Conservation (phyloP, 1,140 invertebrate species). For the Pentalonia nigronervosa region DNA sequence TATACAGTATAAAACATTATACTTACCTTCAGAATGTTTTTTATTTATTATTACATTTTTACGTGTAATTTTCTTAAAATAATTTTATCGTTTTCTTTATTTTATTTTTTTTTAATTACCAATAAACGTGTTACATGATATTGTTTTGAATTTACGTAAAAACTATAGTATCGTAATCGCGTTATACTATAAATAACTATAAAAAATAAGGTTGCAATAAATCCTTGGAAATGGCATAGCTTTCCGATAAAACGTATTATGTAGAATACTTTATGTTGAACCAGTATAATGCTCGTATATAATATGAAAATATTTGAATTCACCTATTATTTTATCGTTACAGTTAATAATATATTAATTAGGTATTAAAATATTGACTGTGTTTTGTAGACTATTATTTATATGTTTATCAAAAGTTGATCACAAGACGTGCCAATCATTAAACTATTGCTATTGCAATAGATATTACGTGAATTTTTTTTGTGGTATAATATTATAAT, state of each 20-base stretch:
- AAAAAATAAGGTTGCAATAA: neutral
- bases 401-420: neutral
- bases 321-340: neutral
- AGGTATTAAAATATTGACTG: neutral
- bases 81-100: neutral
- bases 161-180: neutral
- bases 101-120: neutral
- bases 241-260: neutral
- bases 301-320: neutral
- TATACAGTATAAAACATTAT: neutral
- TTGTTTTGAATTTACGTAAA: neutral
- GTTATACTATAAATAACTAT: neutral
- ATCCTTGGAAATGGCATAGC: neutral
- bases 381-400: neutral
- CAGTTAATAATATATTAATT: neutral
- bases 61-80: neutral
- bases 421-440: neutral
- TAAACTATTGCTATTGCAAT: neutral
- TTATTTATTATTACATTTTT: neutral
- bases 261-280: neutral
- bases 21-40: neutral
- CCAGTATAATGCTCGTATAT: neutral
- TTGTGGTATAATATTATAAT: neutral
- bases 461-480: neutral
- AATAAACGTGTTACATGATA: neutral